A percentile compares a stretch with the other conserved stretches of the same genome.
phyloP scores from a whole-genome alignment of 2,113 vertebrate genomes.

The Progne subis region DNA sequence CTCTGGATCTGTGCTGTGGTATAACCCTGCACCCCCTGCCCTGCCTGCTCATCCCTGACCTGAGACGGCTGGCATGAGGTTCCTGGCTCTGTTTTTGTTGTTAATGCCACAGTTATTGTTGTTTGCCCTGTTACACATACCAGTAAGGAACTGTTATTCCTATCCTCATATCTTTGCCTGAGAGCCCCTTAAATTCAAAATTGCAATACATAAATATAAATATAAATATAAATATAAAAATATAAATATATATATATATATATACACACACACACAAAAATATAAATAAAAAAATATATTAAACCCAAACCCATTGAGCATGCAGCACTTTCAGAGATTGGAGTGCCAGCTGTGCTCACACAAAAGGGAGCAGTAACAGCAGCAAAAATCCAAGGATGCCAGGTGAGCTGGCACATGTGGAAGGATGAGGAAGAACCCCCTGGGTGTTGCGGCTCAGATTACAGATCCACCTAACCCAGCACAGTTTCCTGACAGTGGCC shows the following conservation, averaged over 20 bases:
- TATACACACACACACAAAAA: too few species aligned
- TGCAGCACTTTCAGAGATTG: background rate
- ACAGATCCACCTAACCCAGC: background rate
- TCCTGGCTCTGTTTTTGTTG: background rate
- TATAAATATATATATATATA: too few species aligned
- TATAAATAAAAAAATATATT: too few species aligned
- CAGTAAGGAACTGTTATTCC: background rate
- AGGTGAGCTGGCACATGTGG: background rate
- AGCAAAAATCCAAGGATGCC: background rate
- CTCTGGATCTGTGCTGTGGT: too few species aligned
- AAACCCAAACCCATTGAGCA: background rate
- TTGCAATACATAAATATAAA: too few species aligned
- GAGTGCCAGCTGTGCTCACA: background rate
- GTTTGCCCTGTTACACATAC: background rate
- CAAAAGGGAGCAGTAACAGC: background rate
- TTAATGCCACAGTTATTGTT: background rate
- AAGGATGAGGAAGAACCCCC: background rate
- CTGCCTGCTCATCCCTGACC: too few species aligned
- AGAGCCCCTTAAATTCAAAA: background rate
- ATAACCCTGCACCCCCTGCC: too few species aligned
- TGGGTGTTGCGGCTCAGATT: background rate
- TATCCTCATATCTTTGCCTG: background rate
- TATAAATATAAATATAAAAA: too few species aligned
- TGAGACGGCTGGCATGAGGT: background rate
- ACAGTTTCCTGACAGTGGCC: background rate